Conservation (phyloP, 1,140 invertebrate species). For the Acyrthosiphon pisum region DNA sequence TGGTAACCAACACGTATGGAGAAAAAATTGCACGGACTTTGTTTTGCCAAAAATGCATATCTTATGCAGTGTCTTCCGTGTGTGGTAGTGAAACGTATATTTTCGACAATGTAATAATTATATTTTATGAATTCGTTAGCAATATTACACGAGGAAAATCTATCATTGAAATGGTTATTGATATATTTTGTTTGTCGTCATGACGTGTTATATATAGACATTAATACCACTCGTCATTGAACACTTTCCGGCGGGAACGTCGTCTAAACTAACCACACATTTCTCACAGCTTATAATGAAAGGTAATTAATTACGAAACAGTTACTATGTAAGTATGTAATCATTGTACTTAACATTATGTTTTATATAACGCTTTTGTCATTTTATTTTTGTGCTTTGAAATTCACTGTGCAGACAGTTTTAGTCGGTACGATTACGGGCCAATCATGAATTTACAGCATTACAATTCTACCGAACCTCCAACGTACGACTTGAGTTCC, state of each 20-base stretch:
- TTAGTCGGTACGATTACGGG: conserved; percentile 65
- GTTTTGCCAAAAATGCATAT: conserved; percentile 30
- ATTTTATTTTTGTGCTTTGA: not conserved
- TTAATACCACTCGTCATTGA: conserved; percentile 76
- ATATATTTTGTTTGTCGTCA: not conserved
- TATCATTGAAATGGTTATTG: not conserved
- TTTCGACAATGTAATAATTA: conserved; percentile 20
- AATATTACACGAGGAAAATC: not conserved
- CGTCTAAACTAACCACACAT: conserved; percentile 79
- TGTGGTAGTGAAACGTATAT: conserved; percentile 15
- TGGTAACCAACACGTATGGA: not conserved
- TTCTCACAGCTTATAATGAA: conserved; percentile 74
- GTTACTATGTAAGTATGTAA: not conserved
- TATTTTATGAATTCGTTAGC: not conserved
- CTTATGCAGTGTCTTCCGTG: conserved; percentile 24
- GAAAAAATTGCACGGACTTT: not conserved
- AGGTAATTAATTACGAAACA: conserved; percentile 60
- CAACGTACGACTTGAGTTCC: conserved; percentile 67
- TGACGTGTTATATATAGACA: conserved; percentile 66
- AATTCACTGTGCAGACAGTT: conserved; percentile 60
- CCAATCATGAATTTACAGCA: conserved; percentile 61
- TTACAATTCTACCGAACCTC: conserved; percentile 66
- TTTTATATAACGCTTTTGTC: not conserved
- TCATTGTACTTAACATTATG: not conserved
- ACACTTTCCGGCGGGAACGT: conserved; percentile 84